Evolutionary conservation across 2,888 invertebrate species (phyloP), one percentile per base, ranked within the genome.

Genomic region (Pinctada fucata): DNA sequence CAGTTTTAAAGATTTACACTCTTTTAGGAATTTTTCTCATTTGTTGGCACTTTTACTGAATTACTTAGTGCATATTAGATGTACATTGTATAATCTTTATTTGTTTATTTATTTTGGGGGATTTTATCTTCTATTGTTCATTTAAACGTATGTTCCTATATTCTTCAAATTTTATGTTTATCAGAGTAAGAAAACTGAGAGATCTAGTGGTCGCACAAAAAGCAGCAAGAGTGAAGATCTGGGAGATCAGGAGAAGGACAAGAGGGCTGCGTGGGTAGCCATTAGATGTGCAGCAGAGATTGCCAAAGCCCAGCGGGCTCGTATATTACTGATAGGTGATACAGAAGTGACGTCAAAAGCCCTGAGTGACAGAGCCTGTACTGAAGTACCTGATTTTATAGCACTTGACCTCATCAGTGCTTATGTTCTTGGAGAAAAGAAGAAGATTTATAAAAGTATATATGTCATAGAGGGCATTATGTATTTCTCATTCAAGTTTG

Each of bases 351-450:
- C 90, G 8, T 83, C 87, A 16, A 85, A 89, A 78, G 84, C 87
- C 63, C 81, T 90, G 16, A 73, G 81, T 0, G 85, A 83, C 4
- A 83, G 84, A 64, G 85, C 88, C 3, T 82, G 84, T 64, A 78
- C 82, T 3, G 83, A 86, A 58, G 83, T 91, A 74, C 92, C 92
- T 48, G 91, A 92, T 67, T 92, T 91, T 77, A 80, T 88, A 8
- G 86, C 87, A 48, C 87, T 92, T 47, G 92, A 92, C 83, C 87
- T 92, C 51, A 84, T 92, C 10, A 85, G 89, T 76, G 77, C 84
- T 8, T 92, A 91, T 82, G 90, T 91, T 3, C 86, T 92, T 48
- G 92, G 92, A n/a, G 87, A 91, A 78, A 90, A 90, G 85, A 91
- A 91, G 81, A 89, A 88, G 78, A 84, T 90, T 51, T 92, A 88